phyloP scores from a whole-genome alignment of 2,113 vertebrate genomes.

The Pseudois nayaur region DNA sequence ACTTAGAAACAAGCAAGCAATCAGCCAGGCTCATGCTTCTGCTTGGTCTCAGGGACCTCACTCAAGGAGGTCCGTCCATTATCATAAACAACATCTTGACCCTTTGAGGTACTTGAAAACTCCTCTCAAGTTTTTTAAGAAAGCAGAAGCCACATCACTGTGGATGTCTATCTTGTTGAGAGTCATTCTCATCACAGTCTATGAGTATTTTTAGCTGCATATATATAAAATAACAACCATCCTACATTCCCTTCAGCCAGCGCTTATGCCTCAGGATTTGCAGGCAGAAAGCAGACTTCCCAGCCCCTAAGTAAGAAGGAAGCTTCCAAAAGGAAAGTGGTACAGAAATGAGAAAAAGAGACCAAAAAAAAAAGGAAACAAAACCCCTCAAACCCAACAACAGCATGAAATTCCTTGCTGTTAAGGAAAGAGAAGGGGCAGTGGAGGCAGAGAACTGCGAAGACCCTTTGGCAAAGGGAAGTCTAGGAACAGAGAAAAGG shows the following conservation, averaged over 20 bases:
- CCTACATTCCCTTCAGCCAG: neutral
- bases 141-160: neutral
- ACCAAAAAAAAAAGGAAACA: neutral
- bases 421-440: neutral
- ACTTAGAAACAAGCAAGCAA: neutral
- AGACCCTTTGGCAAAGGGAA: neutral
- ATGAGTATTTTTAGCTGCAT: conserved; percentile 33
- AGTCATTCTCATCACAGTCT: neutral
- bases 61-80: neutral
- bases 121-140: neutral
- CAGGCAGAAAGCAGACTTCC: neutral
- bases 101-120: neutral
- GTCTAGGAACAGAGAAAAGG: neutral
- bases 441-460: neutral
- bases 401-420: neutral
- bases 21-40: neutral
- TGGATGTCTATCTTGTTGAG: neutral
- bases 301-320: neutral
- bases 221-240: neutral
- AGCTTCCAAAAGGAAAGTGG: neutral
- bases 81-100: neutral
- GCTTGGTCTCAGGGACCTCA: neutral
- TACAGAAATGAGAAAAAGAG: neutral
- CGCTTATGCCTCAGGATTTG: neutral
- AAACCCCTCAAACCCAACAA: neutral